These are phyloP conservation scores for Neogobius melanostomus DNA, from an alignment of 2,113 vertebrate species.

Conservation along the genomic window DNA sequence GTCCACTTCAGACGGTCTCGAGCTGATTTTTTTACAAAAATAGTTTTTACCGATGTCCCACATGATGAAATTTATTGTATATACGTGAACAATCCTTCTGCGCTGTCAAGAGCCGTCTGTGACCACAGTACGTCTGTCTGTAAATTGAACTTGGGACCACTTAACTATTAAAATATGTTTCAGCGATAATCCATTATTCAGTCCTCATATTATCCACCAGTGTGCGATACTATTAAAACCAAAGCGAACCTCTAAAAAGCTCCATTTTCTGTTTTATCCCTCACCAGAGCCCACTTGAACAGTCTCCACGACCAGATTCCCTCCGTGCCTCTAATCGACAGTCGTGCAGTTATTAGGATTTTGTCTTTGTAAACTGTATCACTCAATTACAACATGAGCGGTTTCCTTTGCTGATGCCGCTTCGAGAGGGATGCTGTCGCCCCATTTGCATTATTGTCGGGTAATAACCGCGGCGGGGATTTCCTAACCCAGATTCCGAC, in stretches of 20 bases:
- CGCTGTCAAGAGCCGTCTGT: too few species aligned
- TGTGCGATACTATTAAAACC: background rate
- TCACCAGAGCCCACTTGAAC: background rate
- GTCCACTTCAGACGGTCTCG: too few species aligned
- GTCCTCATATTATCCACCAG: background rate
- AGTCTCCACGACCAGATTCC: background rate
- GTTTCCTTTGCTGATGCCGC: background rate
- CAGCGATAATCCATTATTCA: background rate
- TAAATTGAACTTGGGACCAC: background rate
- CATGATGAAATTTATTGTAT: too few species aligned
- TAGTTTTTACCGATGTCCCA: too few species aligned
- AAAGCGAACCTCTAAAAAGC: background rate
- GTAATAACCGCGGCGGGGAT: background rate
- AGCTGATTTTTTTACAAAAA: too few species aligned
- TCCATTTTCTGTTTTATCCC: background rate
- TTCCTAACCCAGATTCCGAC: background rate
- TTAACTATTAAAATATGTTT: background rate
- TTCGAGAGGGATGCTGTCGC: background rate
- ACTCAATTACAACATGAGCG: background rate
- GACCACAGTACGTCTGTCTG: too few species aligned
- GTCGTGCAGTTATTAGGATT: background rate
- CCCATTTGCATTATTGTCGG: background rate
- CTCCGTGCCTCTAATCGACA: background rate
- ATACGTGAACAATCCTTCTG: too few species aligned
- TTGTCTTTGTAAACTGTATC: background rate